A percentile compares a stretch with the other conserved stretches of the same genome.
phyloP scores from a whole-genome alignment of 2,113 vertebrate species.

The Tupaia chinensis region DNA sequence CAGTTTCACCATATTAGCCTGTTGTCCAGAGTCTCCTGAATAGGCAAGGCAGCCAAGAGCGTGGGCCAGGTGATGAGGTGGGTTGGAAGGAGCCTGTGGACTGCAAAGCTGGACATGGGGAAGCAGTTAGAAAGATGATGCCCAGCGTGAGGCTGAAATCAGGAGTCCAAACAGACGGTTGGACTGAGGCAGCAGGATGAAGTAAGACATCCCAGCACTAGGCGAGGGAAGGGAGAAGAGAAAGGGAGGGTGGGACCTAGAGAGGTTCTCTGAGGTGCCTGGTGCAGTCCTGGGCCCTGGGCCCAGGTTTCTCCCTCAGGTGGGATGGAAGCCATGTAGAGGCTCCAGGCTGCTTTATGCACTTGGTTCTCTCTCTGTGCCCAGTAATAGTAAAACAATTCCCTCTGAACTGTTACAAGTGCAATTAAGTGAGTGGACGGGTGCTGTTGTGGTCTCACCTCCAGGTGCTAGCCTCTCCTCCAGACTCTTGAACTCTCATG shows the following conservation, averaged over 20 bases:
- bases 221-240: neutral
- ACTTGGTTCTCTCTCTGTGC: neutral
- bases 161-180: neutral
- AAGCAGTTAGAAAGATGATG: neutral
- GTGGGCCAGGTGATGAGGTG: neutral
- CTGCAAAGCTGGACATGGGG: neutral
- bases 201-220: neutral
- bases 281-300: neutral
- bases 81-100: neutral
- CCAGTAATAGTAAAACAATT: neutral
- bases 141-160: neutral
- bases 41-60: neutral
- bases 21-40: neutral
- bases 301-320: neutral
- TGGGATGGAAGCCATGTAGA: neutral
- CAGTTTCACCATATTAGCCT: neutral
- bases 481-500: neutral
- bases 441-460: neutral
- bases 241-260: neutral
- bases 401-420: neutral
- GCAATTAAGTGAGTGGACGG: neutral
- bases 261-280: neutral
- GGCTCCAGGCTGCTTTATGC: neutral
- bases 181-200: neutral
- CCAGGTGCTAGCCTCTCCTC: neutral